Percentiles rank a stretch among this genome's conserved stretches.
Conservation (phyloP, 1,140 invertebrate species). For the Battus philenor region DNA sequence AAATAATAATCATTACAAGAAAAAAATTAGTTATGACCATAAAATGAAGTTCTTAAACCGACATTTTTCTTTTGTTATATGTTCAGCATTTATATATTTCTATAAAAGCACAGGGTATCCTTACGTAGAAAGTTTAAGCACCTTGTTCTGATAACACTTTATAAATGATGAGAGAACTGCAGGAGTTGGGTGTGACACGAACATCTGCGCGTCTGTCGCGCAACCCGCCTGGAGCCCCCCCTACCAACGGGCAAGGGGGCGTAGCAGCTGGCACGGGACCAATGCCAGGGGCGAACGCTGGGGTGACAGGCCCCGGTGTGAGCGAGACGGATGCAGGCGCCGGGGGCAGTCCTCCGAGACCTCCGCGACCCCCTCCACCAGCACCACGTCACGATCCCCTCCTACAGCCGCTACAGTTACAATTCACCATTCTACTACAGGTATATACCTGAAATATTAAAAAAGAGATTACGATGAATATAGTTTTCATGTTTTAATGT, state of each 20-base stretch:
- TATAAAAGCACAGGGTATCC: no score
- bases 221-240: constrained; percentile 15
- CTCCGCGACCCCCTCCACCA: constrained; percentile 22
- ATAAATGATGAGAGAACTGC: neutral
- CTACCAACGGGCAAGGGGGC: constrained; percentile 10
- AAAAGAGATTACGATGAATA: no score
- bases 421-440: constrained; percentile 88
- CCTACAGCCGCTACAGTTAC: constrained; percentile 89
- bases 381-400: constrained; percentile 49
- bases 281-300: constrained; percentile 19
- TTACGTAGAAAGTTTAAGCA: no score
- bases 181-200: constrained; percentile 79
- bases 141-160: no score
- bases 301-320: constrained; percentile 13
- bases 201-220: constrained; percentile 84
- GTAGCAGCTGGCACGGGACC: constrained; percentile 13
- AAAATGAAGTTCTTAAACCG: no score
- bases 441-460: no score
- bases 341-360: constrained; percentile 28
- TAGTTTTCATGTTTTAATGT: no score
- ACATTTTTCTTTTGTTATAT: no score
- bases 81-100: no score
- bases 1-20: no score
- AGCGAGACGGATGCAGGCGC: constrained; percentile 24
- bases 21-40: no score